Base-by-base conservation (phyloP, 2,888 invertebrate species). In the Stenotaenia linearis region DNA sequence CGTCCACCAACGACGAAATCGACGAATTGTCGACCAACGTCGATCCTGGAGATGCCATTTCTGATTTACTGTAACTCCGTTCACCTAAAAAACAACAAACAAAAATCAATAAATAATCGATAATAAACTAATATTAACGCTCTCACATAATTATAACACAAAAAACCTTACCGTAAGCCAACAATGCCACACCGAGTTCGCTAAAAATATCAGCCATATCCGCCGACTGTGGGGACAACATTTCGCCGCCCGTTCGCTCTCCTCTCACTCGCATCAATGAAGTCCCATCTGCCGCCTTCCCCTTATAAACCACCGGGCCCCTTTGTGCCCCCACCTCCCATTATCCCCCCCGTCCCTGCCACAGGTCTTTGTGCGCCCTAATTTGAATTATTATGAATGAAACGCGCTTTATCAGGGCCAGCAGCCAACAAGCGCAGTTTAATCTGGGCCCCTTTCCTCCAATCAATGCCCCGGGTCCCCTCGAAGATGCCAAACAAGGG, bases 351-450 rank as follows among this genome's bases (percentile, higher is more conserved):
- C 15, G 18, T 18, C 28, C 40, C 79, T 1, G 75, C 79, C 79
- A 75, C 79, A 79, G 32, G 79, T 28, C 35, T 61, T 79, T 79
- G 75, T n/a, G 30, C 12, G 18, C 77, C 79, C 37, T 79, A 79
- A 79, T 79, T 79, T 79, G 79, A 79, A 79, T 79, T 69, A 79
- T 79, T 75, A 79, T 79, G 37, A 79, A 79, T 74, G 79, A 69
- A 15, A 21, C 35, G 35, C 30, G 37, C 23, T 79, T 78, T 78
- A 78, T 78, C 78, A 78, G 18, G 69, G 69, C 61, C 56, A 56
- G 78, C 30, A 78, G 56, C 78, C 78, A 78, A 78, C 78, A 78
- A 79, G 74, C 75, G 40, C 79, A 50, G 75, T 79, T 79, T 79
- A 79, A 79, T 79, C 79, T 75, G 74, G 74, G 74, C 37, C 21